Percentiles rank a stretch among this genome's conserved stretches.
phyloP scores from a whole-genome alignment of 2,888 invertebrate species.

The Agrenia bidenticulata region DNA sequence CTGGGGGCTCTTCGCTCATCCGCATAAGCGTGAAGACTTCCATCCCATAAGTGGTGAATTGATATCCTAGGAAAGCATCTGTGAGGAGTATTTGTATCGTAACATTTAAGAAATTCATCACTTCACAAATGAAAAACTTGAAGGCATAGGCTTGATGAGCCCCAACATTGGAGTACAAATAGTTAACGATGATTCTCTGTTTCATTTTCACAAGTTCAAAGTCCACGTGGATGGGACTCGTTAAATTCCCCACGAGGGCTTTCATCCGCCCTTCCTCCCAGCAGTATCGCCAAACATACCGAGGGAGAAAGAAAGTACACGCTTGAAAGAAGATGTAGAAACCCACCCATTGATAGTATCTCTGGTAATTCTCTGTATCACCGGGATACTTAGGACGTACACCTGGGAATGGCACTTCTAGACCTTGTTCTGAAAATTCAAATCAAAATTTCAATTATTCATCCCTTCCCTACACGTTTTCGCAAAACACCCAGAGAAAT shows the following conservation, averaged over 20 bases:
- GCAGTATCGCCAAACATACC: constrained; percentile 42
- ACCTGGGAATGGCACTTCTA: constrained; percentile 39
- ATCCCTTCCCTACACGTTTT: background rate
- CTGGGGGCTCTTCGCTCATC: constrained; percentile 41
- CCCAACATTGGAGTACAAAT: constrained; percentile 41
- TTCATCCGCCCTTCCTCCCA: constrained; percentile 46
- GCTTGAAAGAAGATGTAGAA: constrained; percentile 47
- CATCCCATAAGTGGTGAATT: constrained; percentile 44
- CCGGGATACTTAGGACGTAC: constrained; percentile 36
- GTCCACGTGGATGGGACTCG: constrained; percentile 39
- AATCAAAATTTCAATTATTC: background rate
- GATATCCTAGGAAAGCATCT: constrained; percentile 41
- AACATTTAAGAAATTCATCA: constrained; percentile 45
- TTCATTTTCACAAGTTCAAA: constrained; percentile 37
- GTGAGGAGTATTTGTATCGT: constrained; percentile 42
- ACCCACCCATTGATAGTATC: constrained; percentile 47
- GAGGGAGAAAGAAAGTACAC: constrained; percentile 41
- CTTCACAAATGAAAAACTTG: constrained; percentile 45
- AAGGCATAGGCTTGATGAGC: constrained; percentile 44
- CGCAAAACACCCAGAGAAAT: too few species aligned
- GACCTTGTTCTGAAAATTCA: constrained; percentile 12
- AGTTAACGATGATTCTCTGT: constrained; percentile 41
- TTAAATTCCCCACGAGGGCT: constrained; percentile 41
- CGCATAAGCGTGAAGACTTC: constrained; percentile 43
- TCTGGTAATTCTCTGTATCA: constrained; percentile 42